Evolutionary conservation across 2,797 vertebrate species (phyloP).

Genomic region (Cephalopachus bancanus): DNA sequence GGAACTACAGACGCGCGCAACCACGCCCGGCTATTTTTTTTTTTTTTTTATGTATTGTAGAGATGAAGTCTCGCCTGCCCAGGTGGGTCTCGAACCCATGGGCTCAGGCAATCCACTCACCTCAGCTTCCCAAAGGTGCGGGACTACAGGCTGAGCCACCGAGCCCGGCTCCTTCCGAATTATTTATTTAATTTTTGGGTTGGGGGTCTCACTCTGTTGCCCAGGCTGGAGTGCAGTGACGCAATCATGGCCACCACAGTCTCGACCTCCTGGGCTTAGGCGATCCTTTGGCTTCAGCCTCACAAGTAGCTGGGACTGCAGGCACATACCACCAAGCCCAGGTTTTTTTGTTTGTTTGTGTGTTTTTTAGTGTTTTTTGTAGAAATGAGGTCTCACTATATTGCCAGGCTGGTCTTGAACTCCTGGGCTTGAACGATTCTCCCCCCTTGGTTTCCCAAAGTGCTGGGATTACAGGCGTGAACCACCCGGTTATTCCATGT

Average conservation of each 20-base stretch:
- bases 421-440: background rate
- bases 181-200: background rate
- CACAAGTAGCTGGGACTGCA: background rate
- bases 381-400: background rate
- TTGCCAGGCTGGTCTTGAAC: background rate
- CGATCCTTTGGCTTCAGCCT: background rate
- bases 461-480: background rate
- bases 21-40: too few relatives aligned
- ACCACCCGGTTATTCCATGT: background rate
- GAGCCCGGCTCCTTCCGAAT: background rate
- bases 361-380: background rate
- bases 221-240: background rate
- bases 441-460: background rate
- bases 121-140: too few relatives aligned
- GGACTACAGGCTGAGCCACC: too few relatives aligned
- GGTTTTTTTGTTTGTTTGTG: background rate
- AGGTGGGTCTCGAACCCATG: too few relatives aligned
- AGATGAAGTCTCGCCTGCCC: too few relatives aligned
- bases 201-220: background rate
- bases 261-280: background rate
- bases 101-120: too few relatives aligned
- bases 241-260: background rate
- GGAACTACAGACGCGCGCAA: too few relatives aligned
- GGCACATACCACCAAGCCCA: fast-evolving
- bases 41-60: too few relatives aligned